Conservation (phyloP, 2,113 vertebrate genomes). For the Nothocercus julius region DNA sequence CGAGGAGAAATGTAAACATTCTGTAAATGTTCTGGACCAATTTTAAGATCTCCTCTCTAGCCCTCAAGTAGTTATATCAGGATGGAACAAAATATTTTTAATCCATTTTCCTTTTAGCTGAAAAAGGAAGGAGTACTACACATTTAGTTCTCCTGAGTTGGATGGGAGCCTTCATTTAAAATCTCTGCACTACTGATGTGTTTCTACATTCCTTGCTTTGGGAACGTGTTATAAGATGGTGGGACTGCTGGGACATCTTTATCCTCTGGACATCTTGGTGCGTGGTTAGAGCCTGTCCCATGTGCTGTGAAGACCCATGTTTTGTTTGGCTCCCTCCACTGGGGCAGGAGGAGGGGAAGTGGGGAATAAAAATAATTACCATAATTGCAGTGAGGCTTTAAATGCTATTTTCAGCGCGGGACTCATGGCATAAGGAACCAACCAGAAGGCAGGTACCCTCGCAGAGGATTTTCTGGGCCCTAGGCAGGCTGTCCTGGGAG, state of each 20-base stretch:
- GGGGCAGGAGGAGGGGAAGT: background rate
- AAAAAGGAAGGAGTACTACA: background rate
- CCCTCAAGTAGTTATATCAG: background rate
- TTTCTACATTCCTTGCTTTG: too few species aligned
- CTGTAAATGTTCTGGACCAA: fast-evolving
- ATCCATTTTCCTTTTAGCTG: background rate
- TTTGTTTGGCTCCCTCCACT: background rate
- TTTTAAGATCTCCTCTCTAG: background rate
- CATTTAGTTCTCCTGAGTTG: background rate
- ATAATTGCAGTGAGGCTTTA: background rate
- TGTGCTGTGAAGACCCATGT: background rate
- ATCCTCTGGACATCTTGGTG: background rate
- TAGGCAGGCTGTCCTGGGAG: background rate
- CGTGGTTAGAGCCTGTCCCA: background rate
- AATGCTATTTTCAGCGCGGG: background rate
- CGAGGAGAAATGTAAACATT: background rate
- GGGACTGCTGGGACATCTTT: background rate
- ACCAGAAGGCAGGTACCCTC: background rate
- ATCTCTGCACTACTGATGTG: background rate
- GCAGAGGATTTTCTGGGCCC: background rate
- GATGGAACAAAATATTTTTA: background rate
- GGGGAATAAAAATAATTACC: background rate
- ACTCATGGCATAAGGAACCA: background rate
- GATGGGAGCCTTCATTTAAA: background rate
- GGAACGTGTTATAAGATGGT: fast-evolving